Evolutionary conservation across 2,797 vertebrate genomes (phyloP).

Genomic region (Eulemur coronatus): DNA sequence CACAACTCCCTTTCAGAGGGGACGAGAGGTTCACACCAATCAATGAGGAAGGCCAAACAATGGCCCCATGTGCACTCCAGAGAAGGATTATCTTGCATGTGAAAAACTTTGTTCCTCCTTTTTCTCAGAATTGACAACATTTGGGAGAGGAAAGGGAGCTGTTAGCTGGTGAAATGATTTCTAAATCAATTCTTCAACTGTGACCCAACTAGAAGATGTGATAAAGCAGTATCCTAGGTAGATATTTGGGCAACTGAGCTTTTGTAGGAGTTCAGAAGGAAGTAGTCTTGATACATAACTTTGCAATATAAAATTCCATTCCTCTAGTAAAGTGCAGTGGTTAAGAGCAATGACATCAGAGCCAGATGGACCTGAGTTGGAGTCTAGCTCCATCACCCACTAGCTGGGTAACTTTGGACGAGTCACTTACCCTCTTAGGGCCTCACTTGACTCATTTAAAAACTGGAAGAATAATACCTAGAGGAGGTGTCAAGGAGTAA

Average conservation of each 20-base stretch:
- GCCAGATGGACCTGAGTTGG: background rate
- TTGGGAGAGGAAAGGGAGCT: slow-evolving; percentile 9
- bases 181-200: slow-evolving; percentile 9
- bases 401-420: background rate
- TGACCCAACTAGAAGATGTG: background rate
- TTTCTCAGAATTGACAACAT: slow-evolving; percentile 37
- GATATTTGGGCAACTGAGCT: background rate
- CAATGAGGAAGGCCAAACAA: slow-evolving; percentile 3
- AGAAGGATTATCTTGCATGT: background rate
- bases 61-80: background rate
- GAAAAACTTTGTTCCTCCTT: slow-evolving; percentile 6
- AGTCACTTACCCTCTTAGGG: background rate
- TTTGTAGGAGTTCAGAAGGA: background rate
- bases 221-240: background rate
- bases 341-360: background rate
- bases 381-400: background rate
- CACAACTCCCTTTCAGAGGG: background rate
- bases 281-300: background rate
- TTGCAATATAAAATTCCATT: background rate
- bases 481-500: background rate
- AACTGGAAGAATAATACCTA: background rate
- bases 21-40: slow-evolving; percentile 25
- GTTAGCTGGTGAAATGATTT: background rate
- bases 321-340: background rate
- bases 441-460: background rate